A percentile compares a stretch with the other conserved stretches of the same genome.
Conservation (phyloP, 2,113 vertebrate species). For the Rhegmatorhina hoffmannsi region DNA sequence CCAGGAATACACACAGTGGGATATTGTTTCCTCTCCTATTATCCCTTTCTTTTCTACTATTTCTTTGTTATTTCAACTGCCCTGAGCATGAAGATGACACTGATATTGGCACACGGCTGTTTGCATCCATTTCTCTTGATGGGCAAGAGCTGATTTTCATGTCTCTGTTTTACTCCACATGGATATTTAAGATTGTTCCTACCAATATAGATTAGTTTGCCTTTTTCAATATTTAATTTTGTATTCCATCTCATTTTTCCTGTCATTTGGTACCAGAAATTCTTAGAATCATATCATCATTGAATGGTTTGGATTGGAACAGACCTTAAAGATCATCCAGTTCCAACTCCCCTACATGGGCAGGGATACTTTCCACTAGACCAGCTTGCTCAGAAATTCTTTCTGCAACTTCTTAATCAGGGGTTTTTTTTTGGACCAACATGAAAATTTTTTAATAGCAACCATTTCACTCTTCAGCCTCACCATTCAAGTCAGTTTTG, state of each 20-base stretch:
- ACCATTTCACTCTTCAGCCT: not conserved
- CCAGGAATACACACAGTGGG: not conserved
- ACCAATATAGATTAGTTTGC: not conserved
- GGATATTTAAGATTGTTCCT: not conserved
- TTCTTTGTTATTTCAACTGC: not conserved
- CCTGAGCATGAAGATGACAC: not conserved
- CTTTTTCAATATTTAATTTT: not conserved
- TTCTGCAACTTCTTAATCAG: not conserved
- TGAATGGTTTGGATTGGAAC: not conserved
- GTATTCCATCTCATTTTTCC: not conserved
- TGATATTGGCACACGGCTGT: not conserved
- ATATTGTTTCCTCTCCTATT: not conserved
- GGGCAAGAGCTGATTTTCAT: not conserved
- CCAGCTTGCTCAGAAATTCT: not conserved
- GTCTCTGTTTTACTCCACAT: not conserved
- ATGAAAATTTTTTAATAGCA: not conserved
- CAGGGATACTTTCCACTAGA: not conserved
- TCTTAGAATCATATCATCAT: not conserved
- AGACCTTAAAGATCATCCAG: not conserved
- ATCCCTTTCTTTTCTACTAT: not conserved
- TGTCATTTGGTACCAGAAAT: not conserved
- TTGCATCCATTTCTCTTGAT: not conserved
- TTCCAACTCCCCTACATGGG: not conserved
- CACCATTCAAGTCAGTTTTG: not conserved
- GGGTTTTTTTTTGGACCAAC: accelerated